Conservation (phyloP, 2,888 invertebrate genomes). For the Dioctria rufipes region DNA sequence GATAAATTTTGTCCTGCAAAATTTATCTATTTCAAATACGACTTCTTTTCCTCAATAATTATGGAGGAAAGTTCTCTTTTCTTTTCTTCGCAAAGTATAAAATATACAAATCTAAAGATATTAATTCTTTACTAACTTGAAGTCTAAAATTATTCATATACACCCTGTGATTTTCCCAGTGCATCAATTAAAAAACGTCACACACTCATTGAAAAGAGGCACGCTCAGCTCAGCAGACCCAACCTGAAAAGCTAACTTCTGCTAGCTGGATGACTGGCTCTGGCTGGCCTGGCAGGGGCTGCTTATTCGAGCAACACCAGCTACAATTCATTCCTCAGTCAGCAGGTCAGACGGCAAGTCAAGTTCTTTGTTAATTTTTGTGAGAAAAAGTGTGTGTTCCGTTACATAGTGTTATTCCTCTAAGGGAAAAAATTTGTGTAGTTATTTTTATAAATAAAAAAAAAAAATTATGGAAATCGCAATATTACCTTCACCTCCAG, state of each 20-base stretch:
- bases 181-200: constrained; percentile 9
- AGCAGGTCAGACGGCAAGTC: constrained; percentile 29
- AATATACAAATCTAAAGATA: neutral
- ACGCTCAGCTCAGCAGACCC: neutral
- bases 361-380: neutral
- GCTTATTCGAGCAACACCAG: neutral
- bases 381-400: neutral
- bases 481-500: constrained; percentile 78
- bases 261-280: neutral
- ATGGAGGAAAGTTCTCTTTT: neutral
- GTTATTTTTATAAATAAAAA: constrained; percentile 53
- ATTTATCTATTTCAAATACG: too few species aligned
- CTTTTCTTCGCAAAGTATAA: neutral
- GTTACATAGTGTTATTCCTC: neutral
- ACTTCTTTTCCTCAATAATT: too few species aligned
- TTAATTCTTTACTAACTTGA: too few species aligned
- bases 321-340: constrained; percentile 34
- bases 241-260: neutral
- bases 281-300: constrained; percentile 11
- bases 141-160: neutral
- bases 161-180: neutral
- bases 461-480: constrained; percentile 66
- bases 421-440: constrained; percentile 52
- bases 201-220: constrained; percentile 34
- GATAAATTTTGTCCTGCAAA: too few species aligned